phyloP scores from a whole-genome alignment of 1,140 invertebrate genomes.

The Teleogryllus occipitalis region DNA sequence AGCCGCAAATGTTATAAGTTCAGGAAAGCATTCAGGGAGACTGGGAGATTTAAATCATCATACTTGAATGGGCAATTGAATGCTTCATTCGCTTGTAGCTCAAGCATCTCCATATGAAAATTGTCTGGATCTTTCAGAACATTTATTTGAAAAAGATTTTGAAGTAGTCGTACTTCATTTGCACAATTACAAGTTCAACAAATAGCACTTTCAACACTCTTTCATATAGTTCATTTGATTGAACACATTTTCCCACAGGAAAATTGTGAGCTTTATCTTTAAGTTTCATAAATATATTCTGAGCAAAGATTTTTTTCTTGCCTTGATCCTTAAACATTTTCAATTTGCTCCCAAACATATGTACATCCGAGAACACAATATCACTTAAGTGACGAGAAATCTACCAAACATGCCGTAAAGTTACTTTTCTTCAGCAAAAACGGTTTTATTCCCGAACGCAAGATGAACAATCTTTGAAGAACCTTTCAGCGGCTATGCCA shows the following conservation, averaged over 20 bases:
- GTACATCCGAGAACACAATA: too few relatives aligned
- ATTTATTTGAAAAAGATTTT: not conserved
- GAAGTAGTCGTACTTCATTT: not conserved
- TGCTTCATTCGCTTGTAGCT: not conserved
- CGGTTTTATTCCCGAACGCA: too few relatives aligned
- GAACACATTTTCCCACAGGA: not conserved
- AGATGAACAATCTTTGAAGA: too few relatives aligned
- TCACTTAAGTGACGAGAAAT: too few relatives aligned
- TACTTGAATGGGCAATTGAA: not conserved
- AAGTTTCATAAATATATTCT: not conserved
- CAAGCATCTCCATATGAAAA: not conserved
- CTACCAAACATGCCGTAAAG: too few relatives aligned
- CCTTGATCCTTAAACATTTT: too few relatives aligned
- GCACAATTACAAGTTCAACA: not conserved
- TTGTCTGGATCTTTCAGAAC: slow-evolving; percentile 26
- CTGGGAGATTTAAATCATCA: not conserved
- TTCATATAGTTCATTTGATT: not conserved
- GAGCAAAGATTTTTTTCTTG: slow-evolving; percentile 23
- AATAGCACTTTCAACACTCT: not conserved
- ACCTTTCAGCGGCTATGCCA: too few relatives aligned
- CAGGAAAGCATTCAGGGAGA: not conserved
- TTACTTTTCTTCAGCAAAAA: too few relatives aligned
- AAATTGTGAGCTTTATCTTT: not conserved
- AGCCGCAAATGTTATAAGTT: not conserved
- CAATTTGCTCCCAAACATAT: too few relatives aligned